These are phyloP conservation scores for Mohoua ochrocephala DNA, from an alignment of 2,113 vertebrate genomes.

Conservation along the genomic window DNA sequence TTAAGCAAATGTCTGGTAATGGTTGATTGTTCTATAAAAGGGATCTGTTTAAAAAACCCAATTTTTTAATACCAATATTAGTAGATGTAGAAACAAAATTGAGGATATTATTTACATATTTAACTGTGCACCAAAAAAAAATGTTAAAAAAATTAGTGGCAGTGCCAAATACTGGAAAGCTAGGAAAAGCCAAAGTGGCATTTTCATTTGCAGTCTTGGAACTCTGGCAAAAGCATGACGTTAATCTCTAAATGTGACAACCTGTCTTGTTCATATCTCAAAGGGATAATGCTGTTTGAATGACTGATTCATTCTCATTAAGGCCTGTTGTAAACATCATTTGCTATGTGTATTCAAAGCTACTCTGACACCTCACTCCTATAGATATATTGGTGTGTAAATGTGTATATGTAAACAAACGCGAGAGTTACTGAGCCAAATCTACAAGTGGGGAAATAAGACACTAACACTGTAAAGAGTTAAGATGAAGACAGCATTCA, in stretches of 20 bases:
- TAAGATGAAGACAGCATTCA: not conserved
- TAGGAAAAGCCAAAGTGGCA: not conserved
- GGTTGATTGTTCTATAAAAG: not conserved
- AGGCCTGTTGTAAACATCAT: not conserved
- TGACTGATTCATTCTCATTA: not conserved
- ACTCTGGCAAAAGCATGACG: not conserved
- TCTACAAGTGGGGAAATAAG: not conserved
- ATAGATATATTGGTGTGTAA: not conserved
- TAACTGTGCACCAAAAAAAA: not conserved
- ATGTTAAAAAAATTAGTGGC: not conserved
- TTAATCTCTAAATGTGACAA: not conserved
- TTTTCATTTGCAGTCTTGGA: not conserved
- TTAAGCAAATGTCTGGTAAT: not conserved
- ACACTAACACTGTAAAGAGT: not conserved
- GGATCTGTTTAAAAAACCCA: not conserved
- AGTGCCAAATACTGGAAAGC: not conserved
- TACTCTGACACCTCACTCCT: not conserved
- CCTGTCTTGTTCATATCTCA: not conserved
- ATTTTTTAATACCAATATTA: not conserved
- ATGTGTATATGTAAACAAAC: not conserved
- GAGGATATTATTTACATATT: not conserved
- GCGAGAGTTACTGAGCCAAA: not conserved
- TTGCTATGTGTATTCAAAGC: not conserved
- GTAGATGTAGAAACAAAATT: not conserved
- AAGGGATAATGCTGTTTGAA: not conserved